Percentiles rank a stretch among this genome's conserved stretches.
Evolutionary conservation across 2,113 vertebrate species (phyloP).

Genomic region (Odocoileus virginianus): DNA sequence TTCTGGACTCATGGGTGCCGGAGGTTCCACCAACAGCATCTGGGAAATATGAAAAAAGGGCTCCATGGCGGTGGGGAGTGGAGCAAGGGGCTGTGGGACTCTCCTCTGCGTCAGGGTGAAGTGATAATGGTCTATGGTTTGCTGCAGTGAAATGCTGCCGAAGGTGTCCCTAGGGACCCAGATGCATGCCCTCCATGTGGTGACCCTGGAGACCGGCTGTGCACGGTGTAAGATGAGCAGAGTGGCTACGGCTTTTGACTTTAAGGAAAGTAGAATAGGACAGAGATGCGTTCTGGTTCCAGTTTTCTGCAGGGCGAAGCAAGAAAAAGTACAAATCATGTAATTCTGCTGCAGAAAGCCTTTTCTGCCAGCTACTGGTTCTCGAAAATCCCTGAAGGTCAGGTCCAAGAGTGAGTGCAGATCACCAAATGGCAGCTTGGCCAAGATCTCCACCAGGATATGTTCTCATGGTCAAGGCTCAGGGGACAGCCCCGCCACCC

Average conservation of each 20-base stretch:
- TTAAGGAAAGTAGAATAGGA: background rate
- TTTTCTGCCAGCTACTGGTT: background rate
- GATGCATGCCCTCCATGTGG: accelerated
- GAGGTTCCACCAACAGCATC: background rate
- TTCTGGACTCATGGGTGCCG: background rate
- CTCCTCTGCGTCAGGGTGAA: background rate
- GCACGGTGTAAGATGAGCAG: background rate
- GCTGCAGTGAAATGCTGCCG: background rate
- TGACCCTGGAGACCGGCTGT: background rate
- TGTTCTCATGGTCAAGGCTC: background rate
- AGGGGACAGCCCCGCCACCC: background rate
- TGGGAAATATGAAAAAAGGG: background rate
- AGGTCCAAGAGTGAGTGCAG: background rate
- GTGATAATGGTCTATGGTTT: background rate
- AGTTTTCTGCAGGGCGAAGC: background rate
- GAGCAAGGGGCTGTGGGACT: background rate
- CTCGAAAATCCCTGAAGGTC: background rate
- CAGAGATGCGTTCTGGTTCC: background rate
- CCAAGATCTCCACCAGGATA: background rate
- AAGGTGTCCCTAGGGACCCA: background rate
- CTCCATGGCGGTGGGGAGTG: background rate
- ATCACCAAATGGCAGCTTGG: background rate
- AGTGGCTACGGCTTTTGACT: background rate
- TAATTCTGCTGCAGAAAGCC: background rate
- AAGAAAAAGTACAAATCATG: background rate